Evolutionary conservation across 2,113 vertebrate genomes (phyloP).

Genomic region (Malurus alboscapulatus): DNA sequence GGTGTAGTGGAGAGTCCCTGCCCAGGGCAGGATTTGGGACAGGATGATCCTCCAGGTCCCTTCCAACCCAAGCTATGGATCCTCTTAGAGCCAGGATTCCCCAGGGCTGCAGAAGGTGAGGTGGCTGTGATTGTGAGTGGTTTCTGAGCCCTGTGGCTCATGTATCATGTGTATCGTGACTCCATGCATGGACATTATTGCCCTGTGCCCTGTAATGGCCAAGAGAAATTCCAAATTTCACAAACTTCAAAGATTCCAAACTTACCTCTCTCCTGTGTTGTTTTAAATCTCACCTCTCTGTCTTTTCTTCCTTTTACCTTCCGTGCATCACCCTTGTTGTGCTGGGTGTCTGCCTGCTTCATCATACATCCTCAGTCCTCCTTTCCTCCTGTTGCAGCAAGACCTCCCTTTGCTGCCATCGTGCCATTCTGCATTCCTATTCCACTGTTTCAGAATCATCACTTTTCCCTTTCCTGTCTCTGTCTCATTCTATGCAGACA

Average conservation of each 20-base stretch:
- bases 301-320: background rate
- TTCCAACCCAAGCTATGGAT: background rate
- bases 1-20: background rate
- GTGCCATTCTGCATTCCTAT: background rate
- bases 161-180: fast-evolving
- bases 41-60: background rate
- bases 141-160: background rate
- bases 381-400: background rate
- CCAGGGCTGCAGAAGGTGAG: background rate
- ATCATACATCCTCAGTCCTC: background rate
- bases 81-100: background rate
- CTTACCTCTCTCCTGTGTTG: background rate
- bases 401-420: background rate
- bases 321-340: background rate
- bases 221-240: background rate
- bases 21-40: background rate
- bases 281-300: background rate
- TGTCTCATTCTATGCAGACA: background rate
- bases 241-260: background rate
- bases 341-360: background rate
- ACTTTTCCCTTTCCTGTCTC: background rate
- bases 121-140: fast-evolving
- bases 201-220: background rate
- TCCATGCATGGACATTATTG: background rate
- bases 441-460: fast-evolving